Evolutionary conservation across 2,888 invertebrate species (phyloP).

Genomic region (Dendrolimus pini): DNA sequence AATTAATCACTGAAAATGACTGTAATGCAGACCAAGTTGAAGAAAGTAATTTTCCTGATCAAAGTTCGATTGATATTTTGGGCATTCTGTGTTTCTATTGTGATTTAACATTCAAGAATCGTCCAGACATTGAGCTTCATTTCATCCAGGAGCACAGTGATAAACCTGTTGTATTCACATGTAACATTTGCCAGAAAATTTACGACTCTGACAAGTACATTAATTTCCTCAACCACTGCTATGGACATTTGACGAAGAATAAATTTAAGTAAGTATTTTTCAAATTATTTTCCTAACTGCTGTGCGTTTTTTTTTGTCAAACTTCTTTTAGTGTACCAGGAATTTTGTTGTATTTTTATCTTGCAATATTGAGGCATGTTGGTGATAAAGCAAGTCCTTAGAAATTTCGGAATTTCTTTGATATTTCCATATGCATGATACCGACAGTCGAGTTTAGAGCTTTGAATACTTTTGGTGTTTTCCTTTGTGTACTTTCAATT

Average conservation of each 20-base stretch:
- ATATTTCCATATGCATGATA: no score
- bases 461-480: no score
- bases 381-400: no score
- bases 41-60: slow-evolving; percentile 34
- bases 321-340: no score
- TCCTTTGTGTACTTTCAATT: no score
- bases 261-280: slow-evolving; percentile 49
- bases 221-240: slow-evolving; percentile 73
- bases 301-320: neutral
- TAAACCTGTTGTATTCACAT: slow-evolving; percentile 62
- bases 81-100: slow-evolving; percentile 75
- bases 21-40: slow-evolving; percentile 16
- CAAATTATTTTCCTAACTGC: slow-evolving; percentile 1
- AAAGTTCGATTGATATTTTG: slow-evolving; percentile 54
- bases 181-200: slow-evolving; percentile 74
- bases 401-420: no score
- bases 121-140: slow-evolving; percentile 71
- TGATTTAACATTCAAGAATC: slow-evolving; percentile 61
- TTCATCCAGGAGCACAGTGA: slow-evolving; percentile 58
- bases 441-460: no score
- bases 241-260: slow-evolving; percentile 62
- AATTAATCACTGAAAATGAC: slow-evolving; percentile 23
- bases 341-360: no score
- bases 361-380: no score
- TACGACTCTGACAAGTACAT: slow-evolving; percentile 62